These are phyloP conservation scores for Nudaria mundana DNA, from an alignment of 2,888 invertebrate genomes.

Conservation along the genomic window DNA sequence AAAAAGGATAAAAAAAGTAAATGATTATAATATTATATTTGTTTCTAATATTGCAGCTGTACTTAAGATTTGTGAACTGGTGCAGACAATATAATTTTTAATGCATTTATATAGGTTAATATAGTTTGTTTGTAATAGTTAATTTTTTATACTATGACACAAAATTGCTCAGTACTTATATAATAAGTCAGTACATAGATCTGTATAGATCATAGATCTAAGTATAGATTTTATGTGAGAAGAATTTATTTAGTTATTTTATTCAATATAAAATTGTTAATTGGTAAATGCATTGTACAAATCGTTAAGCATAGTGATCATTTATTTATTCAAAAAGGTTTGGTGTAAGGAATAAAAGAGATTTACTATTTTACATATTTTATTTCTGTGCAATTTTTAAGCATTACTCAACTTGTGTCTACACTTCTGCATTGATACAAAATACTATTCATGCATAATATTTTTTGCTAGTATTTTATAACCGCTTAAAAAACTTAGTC, in stretches of 20 bases:
- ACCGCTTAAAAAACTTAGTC: too few species aligned
- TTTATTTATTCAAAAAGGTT: constrained; percentile 1
- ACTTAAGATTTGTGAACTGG: neutral
- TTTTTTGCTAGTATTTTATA: too few species aligned
- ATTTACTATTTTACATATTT: neutral
- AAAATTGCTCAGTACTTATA: neutral
- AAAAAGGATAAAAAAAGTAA: constrained; percentile 71
- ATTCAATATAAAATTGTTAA: too few species aligned
- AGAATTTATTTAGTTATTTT: too few species aligned
- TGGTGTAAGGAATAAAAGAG: constrained; percentile 5
- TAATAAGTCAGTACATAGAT: too few species aligned
- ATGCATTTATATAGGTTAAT: constrained; percentile 9
- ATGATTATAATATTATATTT: too few species aligned
- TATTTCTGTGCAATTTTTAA: constrained; percentile 4
- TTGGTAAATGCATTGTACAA: constrained; percentile 7
- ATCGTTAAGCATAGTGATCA: neutral
- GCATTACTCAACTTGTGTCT: too few species aligned
- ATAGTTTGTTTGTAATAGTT: neutral
- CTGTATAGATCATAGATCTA: too few species aligned
- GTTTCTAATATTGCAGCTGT: neutral
- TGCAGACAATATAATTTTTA: constrained; percentile 3
- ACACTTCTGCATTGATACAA: too few species aligned
- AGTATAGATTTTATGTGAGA: too few species aligned
- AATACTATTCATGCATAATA: too few species aligned
- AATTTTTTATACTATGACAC: neutral